These are phyloP conservation scores for Acrocera orbiculus DNA, from an alignment of 2,888 invertebrate genomes.

Conservation along the genomic window DNA sequence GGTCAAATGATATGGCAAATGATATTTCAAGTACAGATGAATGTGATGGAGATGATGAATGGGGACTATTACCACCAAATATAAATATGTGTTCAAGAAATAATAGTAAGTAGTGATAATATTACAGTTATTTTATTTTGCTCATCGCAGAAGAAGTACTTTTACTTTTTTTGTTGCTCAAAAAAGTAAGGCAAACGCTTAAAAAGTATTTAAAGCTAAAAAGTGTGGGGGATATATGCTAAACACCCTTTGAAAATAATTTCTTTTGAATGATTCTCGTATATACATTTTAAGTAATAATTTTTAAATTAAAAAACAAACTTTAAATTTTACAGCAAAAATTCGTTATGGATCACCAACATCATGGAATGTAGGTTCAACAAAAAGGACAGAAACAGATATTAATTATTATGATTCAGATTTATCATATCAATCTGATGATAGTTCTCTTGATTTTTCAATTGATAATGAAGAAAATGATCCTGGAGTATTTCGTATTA, in stretches of 20 bases:
- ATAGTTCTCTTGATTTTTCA: constrained; percentile 28
- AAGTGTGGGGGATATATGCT: no score
- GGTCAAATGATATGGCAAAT: constrained; percentile 80
- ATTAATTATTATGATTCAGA: constrained; percentile 30
- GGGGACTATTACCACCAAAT: constrained; percentile 43
- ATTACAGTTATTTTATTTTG: not conserved
- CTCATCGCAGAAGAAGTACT: no score
- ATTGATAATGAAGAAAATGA: constrained; percentile 29
- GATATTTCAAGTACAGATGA: constrained; percentile 22
- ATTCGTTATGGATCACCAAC: constrained; percentile 30
- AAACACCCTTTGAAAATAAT: no score
- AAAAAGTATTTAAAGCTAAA: no score
- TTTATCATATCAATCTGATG: constrained; percentile 37
- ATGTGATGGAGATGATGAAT: constrained; percentile 33
- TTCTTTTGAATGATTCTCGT: no score
- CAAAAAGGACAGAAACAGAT: constrained; percentile 5
- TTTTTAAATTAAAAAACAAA: not conserved
- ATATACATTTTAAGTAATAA: not conserved
- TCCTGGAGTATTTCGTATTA: constrained; percentile 49
- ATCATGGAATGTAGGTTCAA: constrained; percentile 23
- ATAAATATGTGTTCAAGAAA: constrained; percentile 42
- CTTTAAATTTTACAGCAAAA: constrained; percentile 13
- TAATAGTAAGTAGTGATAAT: constrained; percentile 24
- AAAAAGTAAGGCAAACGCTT: no score
- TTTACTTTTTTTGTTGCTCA: no score